Evolutionary conservation across 2,797 vertebrate genomes (phyloP), one percentile per base, ranked within the genome.

Genomic region (Megaceryle alcyon): DNA sequence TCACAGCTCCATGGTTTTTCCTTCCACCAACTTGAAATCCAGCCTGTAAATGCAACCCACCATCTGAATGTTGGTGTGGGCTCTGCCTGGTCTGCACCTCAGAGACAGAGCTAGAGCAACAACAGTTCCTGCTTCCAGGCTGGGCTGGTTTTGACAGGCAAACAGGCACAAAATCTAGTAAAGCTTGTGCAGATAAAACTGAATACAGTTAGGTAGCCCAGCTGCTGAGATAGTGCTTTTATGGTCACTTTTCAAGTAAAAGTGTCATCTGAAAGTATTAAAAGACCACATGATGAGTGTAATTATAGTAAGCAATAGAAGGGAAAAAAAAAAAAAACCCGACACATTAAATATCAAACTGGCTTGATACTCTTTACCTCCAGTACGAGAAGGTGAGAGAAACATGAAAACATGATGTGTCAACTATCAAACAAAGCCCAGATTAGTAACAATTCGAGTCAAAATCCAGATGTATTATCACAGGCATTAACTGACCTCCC

Each of bases 1-100:
- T 87, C 79, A 68, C 71, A 85, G 78, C 75, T 60, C 49, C 20
- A 2, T 0, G 5, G 29, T 41, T 85, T 79, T 85, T 90, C 61
- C 76, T 87, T 82, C 86, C 54, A 61, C 93, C 83, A 48, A 73
- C 88, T 64, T 57, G 46, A 79, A 68, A 75, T 31, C 53, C 88
- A 85, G 68, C n/a, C 59, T 57, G 35, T 14, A 66, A 60, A 75
- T 7, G 46, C 86, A 92, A 46, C 49, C 61, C 54, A 48, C 78
- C 3, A 7, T 41, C 57, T 46, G 23, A 89, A 33, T 1, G 0
- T 2, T 1, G 0, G 22, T 4, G 66, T 7, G 14, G 49, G 64
- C 48, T 90, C 78, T 82, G 82, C 53, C 59, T 33, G 19, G 19
- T 28, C 63, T 29, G 29, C 6, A 6, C 51, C 28, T 49, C 17